These are phyloP conservation scores for Microvelia longipes DNA, from an alignment of 1,140 invertebrate species.

Conservation along the genomic window DNA sequence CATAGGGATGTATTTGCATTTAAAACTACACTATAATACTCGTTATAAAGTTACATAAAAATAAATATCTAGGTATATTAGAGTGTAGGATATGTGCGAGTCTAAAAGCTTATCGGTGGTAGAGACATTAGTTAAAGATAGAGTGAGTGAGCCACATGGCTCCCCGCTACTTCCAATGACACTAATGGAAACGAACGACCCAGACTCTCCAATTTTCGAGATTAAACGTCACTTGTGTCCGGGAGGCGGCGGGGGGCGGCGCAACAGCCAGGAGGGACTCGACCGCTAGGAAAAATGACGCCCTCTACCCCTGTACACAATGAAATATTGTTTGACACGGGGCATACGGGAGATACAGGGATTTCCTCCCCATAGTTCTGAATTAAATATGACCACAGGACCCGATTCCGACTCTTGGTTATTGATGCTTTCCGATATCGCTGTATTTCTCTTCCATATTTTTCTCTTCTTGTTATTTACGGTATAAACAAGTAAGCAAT, in stretches of 20 bases:
- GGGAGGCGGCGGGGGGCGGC: not conserved
- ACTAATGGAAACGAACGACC: conserved; percentile 18
- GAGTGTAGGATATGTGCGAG: conserved; percentile 1
- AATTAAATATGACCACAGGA: not conserved
- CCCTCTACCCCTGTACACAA: too few relatives aligned
- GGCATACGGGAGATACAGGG: too few relatives aligned
- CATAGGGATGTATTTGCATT: not conserved
- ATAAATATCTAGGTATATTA: not conserved
- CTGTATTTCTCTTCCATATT: not conserved
- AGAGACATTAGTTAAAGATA: not conserved
- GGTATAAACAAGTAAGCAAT: too few relatives aligned
- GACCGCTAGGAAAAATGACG: too few relatives aligned
- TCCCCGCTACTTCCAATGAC: too few relatives aligned
- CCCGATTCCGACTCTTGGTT: not conserved
- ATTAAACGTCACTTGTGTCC: conserved; percentile 17
- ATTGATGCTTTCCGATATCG: not conserved
- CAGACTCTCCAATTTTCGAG: conserved; percentile 14
- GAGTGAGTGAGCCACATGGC: not conserved
- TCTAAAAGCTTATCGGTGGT: not conserved
- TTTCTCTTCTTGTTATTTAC: not conserved
- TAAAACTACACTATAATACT: not conserved
- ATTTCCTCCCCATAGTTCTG: too few relatives aligned
- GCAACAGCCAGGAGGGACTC: too few relatives aligned
- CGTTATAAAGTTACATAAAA: not conserved
- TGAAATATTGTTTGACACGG: too few relatives aligned